Conservation (phyloP, 2,113 vertebrate species). For the Motacilla alba region DNA sequence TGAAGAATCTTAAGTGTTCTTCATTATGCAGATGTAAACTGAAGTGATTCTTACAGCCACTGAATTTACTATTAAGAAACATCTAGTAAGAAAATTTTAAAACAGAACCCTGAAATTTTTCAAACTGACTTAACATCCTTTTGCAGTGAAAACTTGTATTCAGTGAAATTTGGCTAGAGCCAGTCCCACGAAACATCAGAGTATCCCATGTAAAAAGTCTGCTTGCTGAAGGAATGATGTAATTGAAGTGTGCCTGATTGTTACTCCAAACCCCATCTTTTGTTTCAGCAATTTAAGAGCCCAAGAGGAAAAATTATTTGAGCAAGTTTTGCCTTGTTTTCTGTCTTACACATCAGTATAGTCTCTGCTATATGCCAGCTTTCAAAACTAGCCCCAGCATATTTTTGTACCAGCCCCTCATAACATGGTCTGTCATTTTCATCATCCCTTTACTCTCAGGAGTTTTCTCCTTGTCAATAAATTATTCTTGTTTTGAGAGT, state of each 20-base stretch:
- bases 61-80: neutral
- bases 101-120: neutral
- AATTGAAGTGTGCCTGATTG: neutral
- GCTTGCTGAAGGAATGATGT: neutral
- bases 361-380: neutral
- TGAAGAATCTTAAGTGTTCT: neutral
- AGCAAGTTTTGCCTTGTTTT: neutral
- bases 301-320: neutral
- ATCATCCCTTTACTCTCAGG: neutral
- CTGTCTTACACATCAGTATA: neutral
- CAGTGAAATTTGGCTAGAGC: neutral
- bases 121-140: neutral
- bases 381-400: neutral
- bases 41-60: neutral
- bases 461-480: neutral
- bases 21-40: neutral
- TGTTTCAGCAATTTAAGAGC: neutral
- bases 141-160: neutral
- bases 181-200: neutral
- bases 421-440: neutral
- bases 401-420: neutral
- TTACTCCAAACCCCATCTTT: neutral
- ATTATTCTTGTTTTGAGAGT: neutral
- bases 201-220: neutral
- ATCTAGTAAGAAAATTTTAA: neutral